phyloP scores from a whole-genome alignment of 2,888 invertebrate genomes.

The Ligdia adustata region DNA sequence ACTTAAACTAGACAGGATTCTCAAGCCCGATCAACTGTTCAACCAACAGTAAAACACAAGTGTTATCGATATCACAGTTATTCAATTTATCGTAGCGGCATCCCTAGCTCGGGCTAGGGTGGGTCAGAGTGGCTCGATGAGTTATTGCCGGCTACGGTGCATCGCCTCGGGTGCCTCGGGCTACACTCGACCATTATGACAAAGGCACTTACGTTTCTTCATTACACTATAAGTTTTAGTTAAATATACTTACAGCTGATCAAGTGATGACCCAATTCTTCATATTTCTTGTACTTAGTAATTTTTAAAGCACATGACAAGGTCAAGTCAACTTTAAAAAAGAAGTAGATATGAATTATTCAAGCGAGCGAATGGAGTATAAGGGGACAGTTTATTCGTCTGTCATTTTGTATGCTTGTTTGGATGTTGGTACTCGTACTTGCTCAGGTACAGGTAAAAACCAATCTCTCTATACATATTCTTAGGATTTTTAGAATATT shows the following conservation, averaged over 20 bases:
- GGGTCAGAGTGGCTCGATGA: conserved; percentile 44
- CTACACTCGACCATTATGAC: conserved; percentile 32
- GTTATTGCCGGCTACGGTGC: conserved; percentile 47
- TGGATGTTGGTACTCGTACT: too few relatives aligned
- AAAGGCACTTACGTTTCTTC: conserved; percentile 28
- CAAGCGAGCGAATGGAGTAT: too few relatives aligned
- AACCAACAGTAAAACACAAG: background rate
- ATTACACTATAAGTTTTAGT: background rate
- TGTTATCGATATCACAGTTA: conserved; percentile 7
- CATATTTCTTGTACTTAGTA: background rate
- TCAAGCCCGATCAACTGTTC: background rate
- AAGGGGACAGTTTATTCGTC: too few relatives aligned
- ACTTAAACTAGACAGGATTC: too few relatives aligned
- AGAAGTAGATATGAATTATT: too few relatives aligned
- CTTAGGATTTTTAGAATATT: too few relatives aligned
- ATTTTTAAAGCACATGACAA: too few relatives aligned
- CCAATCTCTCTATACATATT: too few relatives aligned
- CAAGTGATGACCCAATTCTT: background rate
- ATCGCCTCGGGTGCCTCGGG: conserved; percentile 34
- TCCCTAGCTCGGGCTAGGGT: conserved; percentile 12
- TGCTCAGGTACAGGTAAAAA: too few relatives aligned
- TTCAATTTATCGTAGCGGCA: background rate
- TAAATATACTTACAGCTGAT: background rate
- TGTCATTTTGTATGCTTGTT: too few relatives aligned
- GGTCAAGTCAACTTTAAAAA: too few relatives aligned